Evolutionary conservation across 2,888 invertebrate genomes (phyloP), one percentile per base, ranked within the genome.

Genomic region (Drosophila neonasuta): DNA sequence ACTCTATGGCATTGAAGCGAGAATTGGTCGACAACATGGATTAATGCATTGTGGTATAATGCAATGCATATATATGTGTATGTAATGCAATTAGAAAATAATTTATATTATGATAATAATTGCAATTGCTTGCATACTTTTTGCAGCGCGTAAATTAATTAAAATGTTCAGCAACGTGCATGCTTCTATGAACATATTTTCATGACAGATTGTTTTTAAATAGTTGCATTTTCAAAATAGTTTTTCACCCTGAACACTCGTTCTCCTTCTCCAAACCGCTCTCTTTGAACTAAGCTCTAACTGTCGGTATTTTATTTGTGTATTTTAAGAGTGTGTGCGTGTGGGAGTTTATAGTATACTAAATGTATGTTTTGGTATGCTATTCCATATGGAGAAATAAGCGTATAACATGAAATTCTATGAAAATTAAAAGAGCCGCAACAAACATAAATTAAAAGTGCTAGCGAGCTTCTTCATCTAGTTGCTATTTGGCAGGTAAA

Each of bases 361-460:
- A 6, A 24, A 24, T 24, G 24, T 55, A 30, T 58, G 11, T 11
- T 49, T 36, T 46, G 17, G 55, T 34, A 56, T 36, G 24, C 11
- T 24, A 24, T 24, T 24, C 24, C 24, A 24, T 24, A 24, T 24
- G 24, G 24, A 13, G n/a, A 36, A 72, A 52, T 73, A 57, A 68
- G 68, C 50, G 74, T 42, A 71, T 36, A 63, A 68, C 58, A 74
- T 73, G 57, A 59, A 74, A 59, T 61, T 61, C 44, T 65, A 46
- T 75, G 76, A 70, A 52, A 73, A 66, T 71, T 70, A 66, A 62
- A 71, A 57, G 55, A 76, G 71, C 66, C 56, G 52, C 66, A 48
- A 59, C 61, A 71, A 62, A 50, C 71, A 74, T 71, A 74, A 76
- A 74, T 76, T 71, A 59, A 54, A 55, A 61, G 52, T 24, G 55